Conservation (phyloP, 1,140 invertebrate species). For the Melipona quadrifasciata region DNA sequence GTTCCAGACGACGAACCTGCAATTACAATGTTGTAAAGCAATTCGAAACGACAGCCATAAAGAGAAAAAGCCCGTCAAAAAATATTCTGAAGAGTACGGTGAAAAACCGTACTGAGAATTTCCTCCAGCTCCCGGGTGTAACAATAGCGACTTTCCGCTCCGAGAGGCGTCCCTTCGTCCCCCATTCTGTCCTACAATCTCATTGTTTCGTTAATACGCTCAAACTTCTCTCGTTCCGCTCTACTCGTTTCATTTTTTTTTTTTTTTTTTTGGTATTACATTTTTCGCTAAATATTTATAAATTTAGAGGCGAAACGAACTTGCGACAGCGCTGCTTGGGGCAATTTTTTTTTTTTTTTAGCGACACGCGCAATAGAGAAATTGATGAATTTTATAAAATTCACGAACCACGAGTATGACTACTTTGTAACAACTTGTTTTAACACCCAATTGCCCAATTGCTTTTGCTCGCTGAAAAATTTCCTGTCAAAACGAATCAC, state of each 20-base stretch:
- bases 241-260: too few species aligned
- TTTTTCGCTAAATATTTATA: too few species aligned
- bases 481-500: too few species aligned
- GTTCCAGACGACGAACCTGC: constrained; percentile 30
- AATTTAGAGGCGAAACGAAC: too few species aligned
- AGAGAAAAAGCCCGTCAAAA: constrained; percentile 15
- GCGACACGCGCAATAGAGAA: too few species aligned
- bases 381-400: background rate
- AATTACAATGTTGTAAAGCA: constrained; percentile 38
- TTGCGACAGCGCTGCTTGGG: too few species aligned
- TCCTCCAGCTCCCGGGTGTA: background rate
- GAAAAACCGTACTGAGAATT: constrained; percentile 24
- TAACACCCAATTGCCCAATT: background rate
- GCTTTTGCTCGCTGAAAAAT: too few species aligned
- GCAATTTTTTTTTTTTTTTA: too few species aligned
- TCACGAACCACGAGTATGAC: background rate
- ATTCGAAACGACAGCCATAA: constrained; percentile 24
- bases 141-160: constrained; percentile 15
- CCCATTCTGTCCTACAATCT: background rate
- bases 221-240: background rate
- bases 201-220: background rate
- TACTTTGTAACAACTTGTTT: background rate
- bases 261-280: too few species aligned
- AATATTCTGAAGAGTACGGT: background rate
- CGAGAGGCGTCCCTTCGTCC: constrained; percentile 4